These are phyloP conservation scores for Halichondria panicea DNA, from an alignment of 37 sponge, comb jelly and placozoan genomes.

Conservation along the genomic window DNA sequence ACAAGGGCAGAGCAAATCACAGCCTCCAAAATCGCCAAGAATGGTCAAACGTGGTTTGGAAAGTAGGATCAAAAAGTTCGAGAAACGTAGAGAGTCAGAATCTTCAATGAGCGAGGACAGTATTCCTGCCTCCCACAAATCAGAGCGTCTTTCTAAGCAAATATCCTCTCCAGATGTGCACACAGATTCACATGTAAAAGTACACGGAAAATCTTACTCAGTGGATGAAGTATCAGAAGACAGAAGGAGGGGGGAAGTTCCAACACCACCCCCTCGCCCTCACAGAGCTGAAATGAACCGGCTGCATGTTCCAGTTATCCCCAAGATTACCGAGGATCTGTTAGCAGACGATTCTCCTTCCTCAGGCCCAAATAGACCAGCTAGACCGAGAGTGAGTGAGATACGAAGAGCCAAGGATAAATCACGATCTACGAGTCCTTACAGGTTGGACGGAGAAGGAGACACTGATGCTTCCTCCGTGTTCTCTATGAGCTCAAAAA, in stretches of 20 bases:
- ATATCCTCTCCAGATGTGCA: no score
- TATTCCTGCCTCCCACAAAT: no score
- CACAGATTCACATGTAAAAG: no score
- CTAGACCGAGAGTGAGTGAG: conserved; percentile 24
- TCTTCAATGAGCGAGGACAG: conserved; percentile 14
- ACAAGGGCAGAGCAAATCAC: no score
- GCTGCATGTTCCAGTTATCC: neutral
- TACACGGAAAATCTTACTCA: neutral
- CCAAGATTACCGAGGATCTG: neutral
- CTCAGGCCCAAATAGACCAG: conserved; percentile 2
- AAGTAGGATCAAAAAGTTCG: neutral
- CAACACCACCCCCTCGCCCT: neutral
- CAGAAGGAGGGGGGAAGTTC: no score
- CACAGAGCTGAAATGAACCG: neutral
- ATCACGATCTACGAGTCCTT: neutral
- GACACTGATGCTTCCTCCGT: neutral
- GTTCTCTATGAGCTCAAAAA: neutral
- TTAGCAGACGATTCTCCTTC: no score
- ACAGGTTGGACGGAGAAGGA: neutral
- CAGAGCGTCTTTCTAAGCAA: no score
- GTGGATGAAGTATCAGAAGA: neutral
- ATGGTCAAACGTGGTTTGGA: neutral
- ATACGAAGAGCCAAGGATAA: conserved; percentile 1
- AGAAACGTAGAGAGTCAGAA: neutral
- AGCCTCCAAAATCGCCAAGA: neutral